Conservation (phyloP, 2,888 invertebrate genomes). For the Tachina lurida region DNA sequence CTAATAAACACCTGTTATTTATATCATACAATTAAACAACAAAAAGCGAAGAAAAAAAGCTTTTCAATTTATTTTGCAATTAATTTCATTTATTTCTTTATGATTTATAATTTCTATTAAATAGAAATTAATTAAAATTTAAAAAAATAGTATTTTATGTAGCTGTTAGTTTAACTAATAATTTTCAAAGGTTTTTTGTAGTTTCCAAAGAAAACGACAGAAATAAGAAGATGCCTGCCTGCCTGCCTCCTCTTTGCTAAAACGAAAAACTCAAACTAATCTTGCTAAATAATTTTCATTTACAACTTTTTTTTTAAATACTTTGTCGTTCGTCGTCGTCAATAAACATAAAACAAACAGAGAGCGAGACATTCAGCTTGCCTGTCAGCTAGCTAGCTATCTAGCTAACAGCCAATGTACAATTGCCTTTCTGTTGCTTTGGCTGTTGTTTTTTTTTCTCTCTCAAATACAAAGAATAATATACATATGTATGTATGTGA, state of each 20-base stretch:
- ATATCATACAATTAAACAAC: not conserved
- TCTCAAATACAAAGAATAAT: constrained; percentile 19
- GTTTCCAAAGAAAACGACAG: not conserved
- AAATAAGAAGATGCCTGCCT: constrained; percentile 18
- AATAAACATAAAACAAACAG: constrained; percentile 28
- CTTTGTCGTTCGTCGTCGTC: constrained; percentile 36
- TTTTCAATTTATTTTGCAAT: constrained; percentile 22
- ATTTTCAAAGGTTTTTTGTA: constrained; percentile 3
- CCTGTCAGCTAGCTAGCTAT: not conserved
- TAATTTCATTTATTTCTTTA: constrained; percentile 18
- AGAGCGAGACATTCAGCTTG: not conserved
- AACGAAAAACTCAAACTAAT: constrained; percentile 49
- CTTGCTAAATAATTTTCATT: constrained; percentile 58
- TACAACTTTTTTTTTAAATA: constrained; percentile 40
- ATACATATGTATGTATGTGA: not conserved
- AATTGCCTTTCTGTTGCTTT: constrained; percentile 46
- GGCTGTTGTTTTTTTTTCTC: constrained; percentile 28
- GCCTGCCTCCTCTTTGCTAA: constrained; percentile 8
- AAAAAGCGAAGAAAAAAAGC: not conserved
- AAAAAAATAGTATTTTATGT: constrained; percentile 16
- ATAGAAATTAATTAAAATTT: constrained; percentile 26
- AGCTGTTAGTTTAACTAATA: constrained; percentile 11
- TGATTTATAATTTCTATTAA: constrained; percentile 33
- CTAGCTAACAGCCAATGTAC: constrained; percentile 28
- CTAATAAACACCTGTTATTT: not conserved